These are phyloP conservation scores for Leptopilina clavipes DNA, from an alignment of 1,140 invertebrate genomes.

Conservation along the genomic window DNA sequence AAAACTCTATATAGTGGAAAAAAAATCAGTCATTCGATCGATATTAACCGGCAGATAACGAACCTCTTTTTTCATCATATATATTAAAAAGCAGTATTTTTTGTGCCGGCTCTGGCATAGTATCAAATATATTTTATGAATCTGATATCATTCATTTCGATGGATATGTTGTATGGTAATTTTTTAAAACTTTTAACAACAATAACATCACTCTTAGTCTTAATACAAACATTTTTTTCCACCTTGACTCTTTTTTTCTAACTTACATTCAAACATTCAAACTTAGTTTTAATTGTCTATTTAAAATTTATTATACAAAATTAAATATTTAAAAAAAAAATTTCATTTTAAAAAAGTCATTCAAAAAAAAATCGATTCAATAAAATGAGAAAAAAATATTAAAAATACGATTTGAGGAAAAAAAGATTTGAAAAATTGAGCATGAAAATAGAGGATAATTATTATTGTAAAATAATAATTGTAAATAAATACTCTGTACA, in stretches of 20 bases:
- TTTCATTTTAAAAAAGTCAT: no score
- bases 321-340: background rate
- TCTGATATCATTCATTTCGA: conserved; percentile 41
- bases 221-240: conserved; percentile 6
- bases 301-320: background rate
- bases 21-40: conserved; percentile 40
- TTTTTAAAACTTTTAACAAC: conserved; percentile 52
- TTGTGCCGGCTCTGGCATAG: conserved; percentile 44
- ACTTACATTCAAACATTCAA: conserved; percentile 27
- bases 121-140: conserved; percentile 62
- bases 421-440: no score
- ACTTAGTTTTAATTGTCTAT: background rate
- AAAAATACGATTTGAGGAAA: no score
- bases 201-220: conserved; percentile 40
- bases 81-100: background rate
- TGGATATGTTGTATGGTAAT: conserved; percentile 54
- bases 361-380: no score
- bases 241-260: conserved; percentile 10
- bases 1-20: background rate
- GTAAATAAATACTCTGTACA: no score
- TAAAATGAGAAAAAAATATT: no score
- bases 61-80: conserved; percentile 27
- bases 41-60: conserved; percentile 39
- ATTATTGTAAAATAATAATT: no score
- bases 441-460: no score